Base-by-base conservation (phyloP, 1,140 invertebrate genomes). In the Steinernema feltiae region DNA sequence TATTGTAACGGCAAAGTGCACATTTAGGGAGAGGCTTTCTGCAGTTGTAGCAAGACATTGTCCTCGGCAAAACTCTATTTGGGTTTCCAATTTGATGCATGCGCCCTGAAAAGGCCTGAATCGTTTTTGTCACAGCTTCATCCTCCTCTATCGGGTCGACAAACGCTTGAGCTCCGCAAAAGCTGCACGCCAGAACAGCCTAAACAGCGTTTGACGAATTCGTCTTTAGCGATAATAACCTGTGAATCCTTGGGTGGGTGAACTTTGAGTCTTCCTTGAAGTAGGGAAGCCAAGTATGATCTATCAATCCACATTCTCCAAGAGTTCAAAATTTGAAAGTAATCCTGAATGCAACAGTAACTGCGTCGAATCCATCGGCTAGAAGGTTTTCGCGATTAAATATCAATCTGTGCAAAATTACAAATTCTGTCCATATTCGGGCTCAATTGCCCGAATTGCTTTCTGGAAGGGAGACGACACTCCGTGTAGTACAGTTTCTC, bases 161-260 rank as follows among this genome's bases (percentile, higher is more conserved):
- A 27, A 63, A 63, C 7, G 53, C 53, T 63, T 63, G 53, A 21
- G 53, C 15, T 17, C 53, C 53, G 24, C 53, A 63, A 21, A 63
- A 63, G 24, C 53, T 27, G 53, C 53, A 63, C 3, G 53, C 53
- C 53, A 63, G 53, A 63, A 63, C 53, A 63, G 53, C 53, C 53
- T 63, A 63, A 63, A 63, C 7, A n/a, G 53, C 12, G 15, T 27
- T n/a, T 63, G n/a, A n/a, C n/a, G n/a, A n/a, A n/a, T n/a, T 63
- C 24, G 24, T 3, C 2, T 63, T 15, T 63, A 15, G 53, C 24
- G 24, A 63, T 63, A n/a, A n/a, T 63, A 15, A 63, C 53, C 24
- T 63, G 53, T 12, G 53, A n/a, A 3, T 63, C 53, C 24, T 27
- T 63, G 24, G 53, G 53, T 3, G 53, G 53, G 3, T 15, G 3